These are phyloP conservation scores for Reticulitermes speratus DNA, from an alignment of 1,140 invertebrate species.

Conservation along the genomic window DNA sequence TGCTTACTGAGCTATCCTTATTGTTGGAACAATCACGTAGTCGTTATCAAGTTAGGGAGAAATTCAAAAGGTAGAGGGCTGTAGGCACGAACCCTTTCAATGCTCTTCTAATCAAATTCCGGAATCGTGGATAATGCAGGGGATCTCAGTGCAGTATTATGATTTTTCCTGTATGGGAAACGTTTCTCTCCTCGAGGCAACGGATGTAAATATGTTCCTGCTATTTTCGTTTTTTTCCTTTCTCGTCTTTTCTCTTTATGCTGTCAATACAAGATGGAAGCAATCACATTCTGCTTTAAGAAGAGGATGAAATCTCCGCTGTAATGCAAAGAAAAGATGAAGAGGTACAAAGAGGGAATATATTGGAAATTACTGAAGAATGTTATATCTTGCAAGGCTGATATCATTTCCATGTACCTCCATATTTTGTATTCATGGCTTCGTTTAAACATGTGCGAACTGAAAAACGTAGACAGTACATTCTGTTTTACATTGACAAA, in stretches of 20 bases:
- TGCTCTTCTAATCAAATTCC: not conserved
- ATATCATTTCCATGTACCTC: not conserved
- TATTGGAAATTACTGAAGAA: slow-evolving; percentile 9
- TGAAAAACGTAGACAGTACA: not conserved
- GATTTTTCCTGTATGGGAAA: not conserved
- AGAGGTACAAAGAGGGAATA: not conserved
- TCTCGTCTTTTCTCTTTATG: slow-evolving; percentile 2
- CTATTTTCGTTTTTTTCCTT: not conserved
- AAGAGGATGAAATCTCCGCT: not conserved
- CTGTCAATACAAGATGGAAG: slow-evolving; percentile 1
- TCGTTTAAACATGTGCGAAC: not conserved
- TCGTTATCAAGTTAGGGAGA: not conserved
- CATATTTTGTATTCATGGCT: not conserved
- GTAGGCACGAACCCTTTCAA: not conserved
- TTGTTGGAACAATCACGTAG: too few species aligned
- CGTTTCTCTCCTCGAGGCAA: not conserved
- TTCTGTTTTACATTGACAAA: not conserved
- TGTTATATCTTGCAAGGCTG: not conserved
- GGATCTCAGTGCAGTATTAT: not conserved
- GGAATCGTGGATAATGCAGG: not conserved
- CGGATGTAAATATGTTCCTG: not conserved
- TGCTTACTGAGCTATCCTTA: not conserved
- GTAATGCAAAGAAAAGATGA: not conserved
- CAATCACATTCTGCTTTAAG: slow-evolving; percentile 6
- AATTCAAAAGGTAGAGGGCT: not conserved